Evolutionary conservation across 2,797 vertebrate genomes (phyloP), one percentile per base, ranked within the genome.

Genomic region (Eptatretus atami): DNA sequence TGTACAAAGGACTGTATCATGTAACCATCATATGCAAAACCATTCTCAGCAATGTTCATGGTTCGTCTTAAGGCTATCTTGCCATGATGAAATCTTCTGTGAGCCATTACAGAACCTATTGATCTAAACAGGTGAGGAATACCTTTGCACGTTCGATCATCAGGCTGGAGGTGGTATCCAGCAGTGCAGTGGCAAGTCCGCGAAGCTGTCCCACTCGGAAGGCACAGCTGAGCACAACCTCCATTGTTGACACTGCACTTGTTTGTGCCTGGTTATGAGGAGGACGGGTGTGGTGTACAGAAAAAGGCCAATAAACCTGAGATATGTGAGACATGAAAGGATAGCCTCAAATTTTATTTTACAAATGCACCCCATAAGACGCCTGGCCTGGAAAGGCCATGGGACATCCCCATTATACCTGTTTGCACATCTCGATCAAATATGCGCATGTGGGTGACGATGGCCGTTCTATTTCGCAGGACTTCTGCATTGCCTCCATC

Each of bases 401-500:
- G 31, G 31, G 31, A 44, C 31, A 44, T 44, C 31, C 9, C 57
- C 9, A n/a, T 24, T 24, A 67, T 68, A 86, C 88, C 81, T 66
- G 78, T 77, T 71, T 90, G 87, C 64, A 84, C 73, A 53, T 75
- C 80, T 73, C 93, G 86, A 0, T 94, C 82, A 1, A 93, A 95
- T 65, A 94, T 81, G 72, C 81, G 88, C 87, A 95, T 90, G 74
- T 95, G 82, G 84, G 93, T 92, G 71, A 95, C 86, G 15, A 84
- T 71, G 0, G 87, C 83, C 9, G 87, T 94, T 74, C 81, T 81
- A 71, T 86, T 87, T 55, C 88, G 72, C 66, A 80, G 66, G 63
- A 93, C 76, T 31, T 75, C 76, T 53, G 80, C 74, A 9, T 76
- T 80, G 0, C 70, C 68, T 12, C 84, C 87, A 0, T 86, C 81